These are phyloP conservation scores for Drosophila elegans DNA, from an alignment of 1,140 invertebrate genomes.

Conservation along the genomic window DNA sequence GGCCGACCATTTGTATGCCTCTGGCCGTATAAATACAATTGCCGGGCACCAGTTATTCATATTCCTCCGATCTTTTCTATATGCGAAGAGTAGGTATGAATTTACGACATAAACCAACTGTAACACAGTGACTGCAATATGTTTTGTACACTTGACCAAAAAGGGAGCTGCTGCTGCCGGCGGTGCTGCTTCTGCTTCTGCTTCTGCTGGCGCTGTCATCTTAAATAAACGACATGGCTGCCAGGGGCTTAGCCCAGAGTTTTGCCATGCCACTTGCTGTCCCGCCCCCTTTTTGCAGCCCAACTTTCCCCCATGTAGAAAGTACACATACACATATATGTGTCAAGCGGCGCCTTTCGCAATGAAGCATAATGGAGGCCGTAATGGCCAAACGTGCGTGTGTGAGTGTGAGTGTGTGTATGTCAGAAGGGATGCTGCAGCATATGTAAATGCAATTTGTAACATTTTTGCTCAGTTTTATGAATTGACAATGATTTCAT, in stretches of 20 bases:
- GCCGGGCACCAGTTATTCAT: slow-evolving; percentile 18
- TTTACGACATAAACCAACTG: slow-evolving; percentile 40
- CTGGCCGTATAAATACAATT: slow-evolving; percentile 5
- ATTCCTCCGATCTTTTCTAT: slow-evolving; percentile 6
- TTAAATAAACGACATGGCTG: slow-evolving; percentile 81
- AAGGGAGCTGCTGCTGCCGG: slow-evolving; percentile 10
- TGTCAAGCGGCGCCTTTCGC: slow-evolving; percentile 69
- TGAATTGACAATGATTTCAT: slow-evolving; percentile 83
- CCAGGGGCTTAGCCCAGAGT: slow-evolving; percentile 57
- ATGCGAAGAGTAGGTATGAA: not conserved
- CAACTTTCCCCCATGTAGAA: slow-evolving; percentile 4
- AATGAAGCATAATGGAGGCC: slow-evolving; percentile 75
- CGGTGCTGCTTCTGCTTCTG: not conserved
- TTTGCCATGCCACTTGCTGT: slow-evolving; percentile 30
- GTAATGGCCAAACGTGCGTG: slow-evolving; percentile 58
- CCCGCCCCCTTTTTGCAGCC: not conserved
- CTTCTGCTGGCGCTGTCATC: slow-evolving; percentile 67
- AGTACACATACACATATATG: slow-evolving; percentile 26
- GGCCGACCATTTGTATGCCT: slow-evolving; percentile 12
- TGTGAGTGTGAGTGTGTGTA: slow-evolving; percentile 15
- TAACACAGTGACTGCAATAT: slow-evolving; percentile 68
- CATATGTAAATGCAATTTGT: slow-evolving; percentile 82
- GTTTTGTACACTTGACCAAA: slow-evolving; percentile 72
- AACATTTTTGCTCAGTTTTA: slow-evolving; percentile 78
- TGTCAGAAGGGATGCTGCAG: slow-evolving; percentile 35